Evolutionary conservation across 2,113 vertebrate genomes (phyloP).

Genomic region (Raphicerus campestris): DNA sequence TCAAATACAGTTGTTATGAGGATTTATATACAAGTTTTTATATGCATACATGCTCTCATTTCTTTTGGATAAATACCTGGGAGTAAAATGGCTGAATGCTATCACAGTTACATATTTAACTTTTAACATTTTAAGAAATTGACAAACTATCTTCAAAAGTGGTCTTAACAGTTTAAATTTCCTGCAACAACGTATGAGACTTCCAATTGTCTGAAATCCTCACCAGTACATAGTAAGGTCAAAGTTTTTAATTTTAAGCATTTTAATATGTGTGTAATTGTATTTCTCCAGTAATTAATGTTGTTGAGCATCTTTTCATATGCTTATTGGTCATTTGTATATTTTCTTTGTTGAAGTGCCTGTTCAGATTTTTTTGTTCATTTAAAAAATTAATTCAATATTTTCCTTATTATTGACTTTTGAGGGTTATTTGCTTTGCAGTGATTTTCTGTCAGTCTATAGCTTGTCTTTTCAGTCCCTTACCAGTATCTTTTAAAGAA

Average conservation of each 20-base stretch:
- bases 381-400: neutral
- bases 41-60: neutral
- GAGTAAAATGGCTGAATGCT: neutral
- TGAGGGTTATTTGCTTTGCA: neutral
- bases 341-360: neutral
- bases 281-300: neutral
- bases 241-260: neutral
- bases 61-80: neutral
- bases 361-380: neutral
- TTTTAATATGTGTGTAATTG: neutral
- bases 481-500: neutral
- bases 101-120: neutral
- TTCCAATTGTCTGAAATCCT: neutral
- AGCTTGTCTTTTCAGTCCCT: neutral
- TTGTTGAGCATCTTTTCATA: neutral
- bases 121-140: constrained; percentile 29
- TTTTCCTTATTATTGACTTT: neutral
- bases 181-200: neutral
- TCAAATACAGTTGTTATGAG: neutral
- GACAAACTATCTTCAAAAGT: neutral
- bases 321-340: neutral
- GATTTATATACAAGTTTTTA: neutral
- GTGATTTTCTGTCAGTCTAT: neutral
- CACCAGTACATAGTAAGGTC: neutral
- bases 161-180: neutral